phyloP scores from a whole-genome alignment of 2,888 invertebrate genomes.

The Chromoteleia sp. region DNA sequence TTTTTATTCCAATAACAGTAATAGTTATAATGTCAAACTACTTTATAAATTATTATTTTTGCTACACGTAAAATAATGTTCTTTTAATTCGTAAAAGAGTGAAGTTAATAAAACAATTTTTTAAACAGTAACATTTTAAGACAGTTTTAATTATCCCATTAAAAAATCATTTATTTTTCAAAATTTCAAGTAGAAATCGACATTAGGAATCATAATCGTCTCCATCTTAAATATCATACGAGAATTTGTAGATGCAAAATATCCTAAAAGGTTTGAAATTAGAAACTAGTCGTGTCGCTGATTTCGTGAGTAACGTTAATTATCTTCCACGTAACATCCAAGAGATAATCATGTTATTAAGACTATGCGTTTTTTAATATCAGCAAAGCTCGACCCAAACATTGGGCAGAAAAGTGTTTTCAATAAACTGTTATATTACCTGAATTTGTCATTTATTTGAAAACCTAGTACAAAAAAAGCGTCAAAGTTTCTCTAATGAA shows the following conservation, averaged over 20 bases:
- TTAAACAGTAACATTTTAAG: too few species aligned
- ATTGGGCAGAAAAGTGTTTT: constrained; percentile 81
- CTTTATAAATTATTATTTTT: too few species aligned
- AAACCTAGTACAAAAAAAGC: too few species aligned
- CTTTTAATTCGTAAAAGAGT: too few species aligned
- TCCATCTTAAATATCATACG: background rate
- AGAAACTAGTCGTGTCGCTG: constrained; percentile 72
- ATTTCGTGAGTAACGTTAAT: constrained; percentile 79
- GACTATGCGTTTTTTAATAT: constrained; percentile 84
- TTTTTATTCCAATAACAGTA: background rate
- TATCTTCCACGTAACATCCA: constrained; percentile 81
- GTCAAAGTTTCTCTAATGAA: too few species aligned
- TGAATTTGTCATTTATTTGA: constrained; percentile 72
- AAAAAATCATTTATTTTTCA: too few species aligned
- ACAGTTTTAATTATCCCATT: too few species aligned
- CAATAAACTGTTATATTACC: constrained; percentile 84
- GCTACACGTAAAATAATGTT: too few species aligned
- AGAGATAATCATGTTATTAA: constrained; percentile 84
- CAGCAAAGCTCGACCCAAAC: constrained; percentile 81
- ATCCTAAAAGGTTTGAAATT: constrained; percentile 43
- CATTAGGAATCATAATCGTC: constrained; percentile 1
- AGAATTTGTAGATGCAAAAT: constrained; percentile 14
- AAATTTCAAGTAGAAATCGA: background rate
- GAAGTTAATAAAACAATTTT: too few species aligned
- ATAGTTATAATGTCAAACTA: too few species aligned